Conservation (phyloP, 2,113 vertebrate genomes). For the Isichthys henryi region DNA sequence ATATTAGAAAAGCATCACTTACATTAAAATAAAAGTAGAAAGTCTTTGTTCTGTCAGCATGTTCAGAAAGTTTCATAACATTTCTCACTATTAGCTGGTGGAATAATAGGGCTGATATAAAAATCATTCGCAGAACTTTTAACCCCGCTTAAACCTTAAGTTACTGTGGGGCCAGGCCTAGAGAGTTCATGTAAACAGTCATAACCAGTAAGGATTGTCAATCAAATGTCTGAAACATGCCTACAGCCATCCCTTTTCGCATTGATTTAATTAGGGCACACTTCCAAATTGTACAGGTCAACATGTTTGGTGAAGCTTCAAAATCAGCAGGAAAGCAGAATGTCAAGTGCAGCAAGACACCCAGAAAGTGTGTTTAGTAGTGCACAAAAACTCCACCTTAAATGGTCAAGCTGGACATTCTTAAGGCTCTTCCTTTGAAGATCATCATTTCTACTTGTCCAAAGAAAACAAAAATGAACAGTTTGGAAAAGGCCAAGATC, state of each 20-base stretch:
- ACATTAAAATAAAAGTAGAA: constrained; percentile 28
- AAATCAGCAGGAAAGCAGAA: not conserved
- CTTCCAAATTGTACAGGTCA: not conserved
- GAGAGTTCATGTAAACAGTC: constrained; percentile 41
- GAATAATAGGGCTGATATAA: constrained; percentile 14
- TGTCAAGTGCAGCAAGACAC: not conserved
- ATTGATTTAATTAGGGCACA: not conserved
- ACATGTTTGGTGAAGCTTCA: not conserved
- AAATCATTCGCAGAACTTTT: constrained; percentile 7
- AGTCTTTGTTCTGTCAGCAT: constrained; percentile 33
- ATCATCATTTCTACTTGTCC: constrained; percentile 21
- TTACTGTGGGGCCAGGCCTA: constrained; percentile 3
- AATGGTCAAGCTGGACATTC: not conserved
- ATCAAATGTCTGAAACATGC: constrained; percentile 43
- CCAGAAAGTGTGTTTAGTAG: not conserved
- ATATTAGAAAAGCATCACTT: constrained; percentile 29
- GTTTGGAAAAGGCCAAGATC: constrained; percentile 31
- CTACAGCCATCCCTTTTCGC: not conserved
- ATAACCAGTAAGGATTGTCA: constrained; percentile 59
- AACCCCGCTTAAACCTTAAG: not conserved
- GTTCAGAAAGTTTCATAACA: constrained; percentile 45
- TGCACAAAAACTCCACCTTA: not conserved
- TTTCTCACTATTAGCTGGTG: constrained; percentile 18
- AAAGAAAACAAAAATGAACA: constrained; percentile 38
- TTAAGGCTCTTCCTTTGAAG: constrained; percentile 35